Base-by-base conservation (phyloP, 1,140 invertebrate genomes). In the Tetramorium simillimum region DNA sequence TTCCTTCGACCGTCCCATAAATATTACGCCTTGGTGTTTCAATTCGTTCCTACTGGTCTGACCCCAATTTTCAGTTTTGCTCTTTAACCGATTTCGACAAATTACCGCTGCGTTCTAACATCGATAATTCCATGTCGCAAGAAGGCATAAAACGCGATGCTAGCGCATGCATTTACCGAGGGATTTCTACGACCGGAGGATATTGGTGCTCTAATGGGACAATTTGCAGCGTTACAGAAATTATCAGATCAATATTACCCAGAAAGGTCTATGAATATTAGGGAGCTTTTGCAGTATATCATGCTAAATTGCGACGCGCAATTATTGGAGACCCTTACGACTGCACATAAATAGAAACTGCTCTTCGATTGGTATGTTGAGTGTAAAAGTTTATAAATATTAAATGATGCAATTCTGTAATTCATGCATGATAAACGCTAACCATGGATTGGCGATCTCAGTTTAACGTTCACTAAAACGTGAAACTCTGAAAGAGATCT, bases 81-180 rank as follows among this genome's bases (percentile, higher is more conserved):
- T 65, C 81, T 86, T 75, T 53, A 62, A 53, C 85, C 67, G 72
- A 86, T 76, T 49, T 85, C 80, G 60, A 90, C 90, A 91, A 90
- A 91, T 86, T 75, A 73, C 40, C 28, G 60, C 21, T 70, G 14
- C 51, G 70, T 37, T 81, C 12, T 28, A 12, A 18, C 40, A 53
- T 40, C 46, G 73, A 78, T 82, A 73, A 62, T 58, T 43, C 53
- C 58, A 58, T 53, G 37, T 49, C 49, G 24, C 12, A 60, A 75
- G 33, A 82, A 62, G 28, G 2, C 65, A 56, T 43, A 72, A 81
- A 81, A 70, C 40, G n/a, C 46, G 78, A 69, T 14, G 16, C 33
- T 60, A 33, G 33, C 21, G 46, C 43, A 37, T 53, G 18, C 46
- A 51, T 80, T 80, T 69, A 53, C 16, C 3, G 9, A 14, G 14